These are phyloP conservation scores for Daktulosphaira vitifoliae DNA, from an alignment of 1,140 invertebrate genomes.

Conservation along the genomic window DNA sequence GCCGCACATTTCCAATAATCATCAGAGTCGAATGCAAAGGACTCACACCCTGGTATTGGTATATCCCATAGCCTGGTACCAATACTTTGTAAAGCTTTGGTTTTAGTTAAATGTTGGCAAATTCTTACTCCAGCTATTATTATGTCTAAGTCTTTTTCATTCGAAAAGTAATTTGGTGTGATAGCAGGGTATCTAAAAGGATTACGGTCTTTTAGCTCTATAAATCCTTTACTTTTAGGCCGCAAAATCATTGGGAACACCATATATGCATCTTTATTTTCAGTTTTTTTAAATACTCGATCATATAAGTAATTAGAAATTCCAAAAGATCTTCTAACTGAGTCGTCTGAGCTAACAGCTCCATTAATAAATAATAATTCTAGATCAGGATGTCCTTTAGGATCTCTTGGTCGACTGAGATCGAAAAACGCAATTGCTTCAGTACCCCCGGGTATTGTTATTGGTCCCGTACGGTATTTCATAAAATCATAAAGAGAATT, in stretches of 20 bases:
- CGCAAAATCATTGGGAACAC: slow-evolving; percentile 61
- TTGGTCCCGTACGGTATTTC: slow-evolving; percentile 54
- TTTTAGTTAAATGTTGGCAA: slow-evolving; percentile 50
- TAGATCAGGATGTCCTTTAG: slow-evolving; percentile 61
- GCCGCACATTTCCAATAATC: slow-evolving; percentile 65
- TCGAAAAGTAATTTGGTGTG: slow-evolving; percentile 68
- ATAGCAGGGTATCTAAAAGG: slow-evolving; percentile 70
- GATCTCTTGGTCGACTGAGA: slow-evolving; percentile 44
- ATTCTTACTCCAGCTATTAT: slow-evolving; percentile 54
- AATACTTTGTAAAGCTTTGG: slow-evolving; percentile 51
- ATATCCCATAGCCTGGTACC: slow-evolving; percentile 52
- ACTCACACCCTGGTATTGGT: slow-evolving; percentile 56
- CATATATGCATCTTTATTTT: slow-evolving; percentile 51
- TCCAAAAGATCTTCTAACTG: slow-evolving; percentile 49
- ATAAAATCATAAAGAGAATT: slow-evolving; percentile 45
- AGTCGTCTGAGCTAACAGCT: slow-evolving; percentile 48
- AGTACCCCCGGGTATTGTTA: slow-evolving; percentile 69
- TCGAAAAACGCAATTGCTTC: slow-evolving; percentile 70
- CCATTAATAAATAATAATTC: slow-evolving; percentile 58
- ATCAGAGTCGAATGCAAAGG: slow-evolving; percentile 54
- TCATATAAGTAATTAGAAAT: slow-evolving; percentile 51
- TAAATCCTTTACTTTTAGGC: slow-evolving; percentile 62
- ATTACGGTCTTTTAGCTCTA: slow-evolving; percentile 58
- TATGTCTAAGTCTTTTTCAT: slow-evolving; percentile 53
- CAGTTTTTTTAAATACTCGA: slow-evolving; percentile 47